Conservation (phyloP, 1,140 invertebrate species). For the Drosophila sp. region DNA sequence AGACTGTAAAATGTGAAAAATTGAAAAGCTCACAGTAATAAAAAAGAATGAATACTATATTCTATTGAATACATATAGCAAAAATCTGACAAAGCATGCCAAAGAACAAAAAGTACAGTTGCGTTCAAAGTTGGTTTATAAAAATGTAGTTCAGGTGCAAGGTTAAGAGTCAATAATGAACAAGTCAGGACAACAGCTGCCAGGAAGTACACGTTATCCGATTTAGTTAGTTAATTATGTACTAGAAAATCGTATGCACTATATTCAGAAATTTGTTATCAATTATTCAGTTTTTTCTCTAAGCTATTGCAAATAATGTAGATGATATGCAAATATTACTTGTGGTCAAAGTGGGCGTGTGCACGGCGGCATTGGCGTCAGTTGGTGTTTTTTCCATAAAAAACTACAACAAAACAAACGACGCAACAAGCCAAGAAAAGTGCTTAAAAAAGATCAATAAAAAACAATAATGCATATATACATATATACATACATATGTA, state of each 20-base stretch:
- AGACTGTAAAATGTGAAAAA: not conserved
- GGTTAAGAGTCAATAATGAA: conserved; percentile 11
- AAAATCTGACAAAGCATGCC: not conserved
- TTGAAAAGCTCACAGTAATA: not conserved
- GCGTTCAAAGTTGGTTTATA: not conserved
- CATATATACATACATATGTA: conserved; percentile 25
- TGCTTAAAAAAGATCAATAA: conserved; percentile 71
- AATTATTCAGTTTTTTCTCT: conserved; percentile 49
- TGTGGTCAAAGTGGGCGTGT: conserved; percentile 33
- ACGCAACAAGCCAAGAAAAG: conserved; percentile 28
- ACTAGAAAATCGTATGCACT: conserved; percentile 6
- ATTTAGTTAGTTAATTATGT: not conserved
- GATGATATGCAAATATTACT: conserved; percentile 22
- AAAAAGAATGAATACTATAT: not conserved
- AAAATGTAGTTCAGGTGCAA: conserved; percentile 6
- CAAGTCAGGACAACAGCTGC: conserved; percentile 51
- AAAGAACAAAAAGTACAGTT: conserved; percentile 26
- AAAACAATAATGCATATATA: conserved; percentile 44
- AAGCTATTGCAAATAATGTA: conserved; percentile 7
- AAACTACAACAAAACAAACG: conserved; percentile 29
- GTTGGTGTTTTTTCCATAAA: conserved; percentile 41
- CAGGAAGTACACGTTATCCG: not conserved
- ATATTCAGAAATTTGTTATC: conserved; percentile 37
- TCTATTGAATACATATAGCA: not conserved
- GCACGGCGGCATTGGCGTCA: conserved; percentile 42